These are phyloP conservation scores for Lepidochitona cinerea DNA, from an alignment of 2,888 invertebrate species.

Conservation along the genomic window DNA sequence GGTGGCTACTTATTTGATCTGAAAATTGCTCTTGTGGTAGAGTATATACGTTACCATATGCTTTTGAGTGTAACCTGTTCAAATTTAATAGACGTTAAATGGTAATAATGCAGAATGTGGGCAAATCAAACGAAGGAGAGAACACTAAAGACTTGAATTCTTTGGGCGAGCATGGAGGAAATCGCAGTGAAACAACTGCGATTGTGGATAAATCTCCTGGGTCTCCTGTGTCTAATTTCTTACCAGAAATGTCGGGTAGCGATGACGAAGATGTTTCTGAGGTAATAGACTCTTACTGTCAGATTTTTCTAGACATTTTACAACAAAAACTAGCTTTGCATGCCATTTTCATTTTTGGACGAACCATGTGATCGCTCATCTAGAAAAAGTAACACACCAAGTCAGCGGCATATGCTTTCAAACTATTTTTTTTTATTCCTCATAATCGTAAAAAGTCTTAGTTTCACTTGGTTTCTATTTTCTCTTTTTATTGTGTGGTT, in stretches of 20 bases:
- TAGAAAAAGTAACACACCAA: too few relatives aligned
- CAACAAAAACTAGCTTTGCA: too few relatives aligned
- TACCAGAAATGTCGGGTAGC: constrained; percentile 95
- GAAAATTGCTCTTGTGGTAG: constrained; percentile 17
- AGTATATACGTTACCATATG: constrained; percentile 3
- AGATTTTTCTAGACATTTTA: too few relatives aligned
- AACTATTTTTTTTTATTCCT: too few relatives aligned
- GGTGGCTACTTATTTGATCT: constrained; percentile 54
- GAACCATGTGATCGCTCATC: too few relatives aligned
- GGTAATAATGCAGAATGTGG: constrained; percentile 87
- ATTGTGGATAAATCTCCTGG: constrained; percentile 71
- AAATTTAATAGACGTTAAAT: constrained; percentile 14
- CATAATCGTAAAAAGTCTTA: too few relatives aligned
- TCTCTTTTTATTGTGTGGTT: too few relatives aligned
- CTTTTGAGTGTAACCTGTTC: not conserved
- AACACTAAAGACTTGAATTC: constrained; percentile 53
- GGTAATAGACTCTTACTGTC: constrained; percentile 75
- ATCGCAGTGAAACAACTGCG: constrained; percentile 45
- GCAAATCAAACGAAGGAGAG: constrained; percentile 46
- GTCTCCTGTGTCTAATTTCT: constrained; percentile 77
- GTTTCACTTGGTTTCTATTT: too few relatives aligned
- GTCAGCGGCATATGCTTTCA: too few relatives aligned
- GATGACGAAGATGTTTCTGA: constrained; percentile 97
- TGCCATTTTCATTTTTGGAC: too few relatives aligned
- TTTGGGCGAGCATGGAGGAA: constrained; percentile 59